Percentiles rank a stretch among this genome's conserved stretches.
phyloP scores from a whole-genome alignment of 2,888 invertebrate species.

The Cylloceria caligata region DNA sequence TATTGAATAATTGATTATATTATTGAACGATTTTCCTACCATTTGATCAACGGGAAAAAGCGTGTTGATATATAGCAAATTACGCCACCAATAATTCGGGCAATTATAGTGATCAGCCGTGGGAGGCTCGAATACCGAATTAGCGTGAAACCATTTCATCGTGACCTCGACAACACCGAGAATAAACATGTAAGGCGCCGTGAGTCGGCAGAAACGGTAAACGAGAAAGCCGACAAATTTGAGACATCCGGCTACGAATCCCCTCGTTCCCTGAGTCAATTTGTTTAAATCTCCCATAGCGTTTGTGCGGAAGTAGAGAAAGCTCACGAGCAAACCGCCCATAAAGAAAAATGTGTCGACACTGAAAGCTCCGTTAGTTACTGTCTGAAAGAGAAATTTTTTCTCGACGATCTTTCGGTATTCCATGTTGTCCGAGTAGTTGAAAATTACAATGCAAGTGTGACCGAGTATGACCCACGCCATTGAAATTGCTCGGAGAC shows the following conservation, averaged over 20 bases:
- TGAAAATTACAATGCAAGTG: constrained; percentile 90
- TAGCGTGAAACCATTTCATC: constrained; percentile 94
- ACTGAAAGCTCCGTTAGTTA: constrained; percentile 84
- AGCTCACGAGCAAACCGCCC: constrained; percentile 93
- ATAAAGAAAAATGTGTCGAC: constrained; percentile 85
- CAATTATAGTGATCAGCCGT: constrained; percentile 93
- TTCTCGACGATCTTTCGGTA: constrained; percentile 83
- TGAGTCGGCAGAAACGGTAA: constrained; percentile 90
- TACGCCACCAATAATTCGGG: constrained; percentile 95
- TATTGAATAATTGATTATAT: not conserved
- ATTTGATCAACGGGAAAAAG: constrained; percentile 93
- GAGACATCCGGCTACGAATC: constrained; percentile 80
- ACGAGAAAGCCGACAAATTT: constrained; percentile 91
- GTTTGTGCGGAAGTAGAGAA: constrained; percentile 91
- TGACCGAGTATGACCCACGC: constrained; percentile 85
- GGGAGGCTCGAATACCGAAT: constrained; percentile 94
- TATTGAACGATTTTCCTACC: constrained; percentile 89
- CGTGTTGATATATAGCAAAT: constrained; percentile 94
- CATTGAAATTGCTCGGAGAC: constrained; percentile 84
- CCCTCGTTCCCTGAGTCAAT: constrained; percentile 84
- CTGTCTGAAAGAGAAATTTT: constrained; percentile 83
- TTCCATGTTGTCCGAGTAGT: constrained; percentile 91
- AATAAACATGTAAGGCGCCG: constrained; percentile 93
- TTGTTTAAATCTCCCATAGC: constrained; percentile 86
- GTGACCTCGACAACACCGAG: constrained; percentile 93